Evolutionary conservation across 2,888 invertebrate genomes (phyloP).

Genomic region (Euphydryas editha): DNA sequence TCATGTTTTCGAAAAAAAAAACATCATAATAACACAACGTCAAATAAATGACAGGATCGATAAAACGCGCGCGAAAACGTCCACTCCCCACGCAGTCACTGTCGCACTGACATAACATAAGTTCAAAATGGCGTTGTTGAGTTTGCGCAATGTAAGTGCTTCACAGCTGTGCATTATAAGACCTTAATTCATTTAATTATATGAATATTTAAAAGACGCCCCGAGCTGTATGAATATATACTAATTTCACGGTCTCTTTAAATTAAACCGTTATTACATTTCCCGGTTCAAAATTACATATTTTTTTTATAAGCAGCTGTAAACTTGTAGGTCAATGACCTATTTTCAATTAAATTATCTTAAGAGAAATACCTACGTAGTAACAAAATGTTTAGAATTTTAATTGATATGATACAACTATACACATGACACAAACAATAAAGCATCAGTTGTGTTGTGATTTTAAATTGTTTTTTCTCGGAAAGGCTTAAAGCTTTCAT

Average conservation of each 20-base stretch:
- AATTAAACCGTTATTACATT: slow-evolving; percentile 8
- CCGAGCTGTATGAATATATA: neutral
- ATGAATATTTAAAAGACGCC: slow-evolving; percentile 11
- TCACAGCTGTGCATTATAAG: slow-evolving; percentile 21
- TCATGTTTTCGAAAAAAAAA: slow-evolving; percentile 62
- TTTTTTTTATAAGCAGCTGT: neutral
- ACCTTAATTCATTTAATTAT: slow-evolving; percentile 7
- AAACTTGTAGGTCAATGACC: slow-evolving; percentile 8
- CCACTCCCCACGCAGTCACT: slow-evolving; percentile 47
- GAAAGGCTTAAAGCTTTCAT: no score
- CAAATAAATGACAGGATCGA: slow-evolving; percentile 56
- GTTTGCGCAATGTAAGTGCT: slow-evolving; percentile 62
- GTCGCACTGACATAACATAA: slow-evolving; percentile 62
- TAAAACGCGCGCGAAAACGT: slow-evolving; percentile 57
- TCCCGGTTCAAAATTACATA: neutral
- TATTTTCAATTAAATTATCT: neutral
- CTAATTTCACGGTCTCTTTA: slow-evolving; percentile 11
- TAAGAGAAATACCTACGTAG: neutral
- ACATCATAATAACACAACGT: slow-evolving; percentile 67
- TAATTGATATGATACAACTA: neutral
- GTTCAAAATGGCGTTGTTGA: slow-evolving; percentile 62
- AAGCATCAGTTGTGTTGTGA: no score
- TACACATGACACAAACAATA: neutral
- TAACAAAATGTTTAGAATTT: neutral
- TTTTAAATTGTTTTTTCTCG: no score